These are phyloP conservation scores for Fratercula arctica DNA, from an alignment of 2,797 vertebrate species.

Conservation along the genomic window DNA sequence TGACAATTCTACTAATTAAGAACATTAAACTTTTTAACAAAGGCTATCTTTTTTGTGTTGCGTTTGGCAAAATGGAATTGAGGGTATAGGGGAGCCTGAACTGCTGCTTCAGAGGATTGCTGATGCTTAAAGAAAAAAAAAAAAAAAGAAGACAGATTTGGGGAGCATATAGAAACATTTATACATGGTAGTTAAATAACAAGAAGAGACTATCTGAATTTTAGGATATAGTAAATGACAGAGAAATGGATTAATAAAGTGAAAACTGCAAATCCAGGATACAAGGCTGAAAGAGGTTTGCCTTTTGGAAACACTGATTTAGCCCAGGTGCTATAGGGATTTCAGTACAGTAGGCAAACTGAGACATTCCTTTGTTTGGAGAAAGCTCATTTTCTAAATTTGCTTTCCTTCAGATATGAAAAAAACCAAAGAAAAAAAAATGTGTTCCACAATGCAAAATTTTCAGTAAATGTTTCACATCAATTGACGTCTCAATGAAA, in stretches of 20 bases:
- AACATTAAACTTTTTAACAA: conserved; percentile 82
- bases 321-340: neutral
- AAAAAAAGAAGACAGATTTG: neutral
- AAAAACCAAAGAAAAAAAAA: neutral
- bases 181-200: neutral
- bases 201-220: neutral
- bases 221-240: neutral
- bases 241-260: neutral
- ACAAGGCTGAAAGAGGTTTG: neutral
- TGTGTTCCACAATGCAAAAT: neutral
- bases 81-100: neutral
- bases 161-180: neutral
- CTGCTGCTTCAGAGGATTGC: neutral
- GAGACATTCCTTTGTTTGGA: neutral
- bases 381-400: neutral
- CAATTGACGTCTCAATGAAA: neutral
- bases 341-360: neutral
- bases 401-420: neutral
- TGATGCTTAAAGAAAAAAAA: neutral
- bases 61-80: conserved; percentile 71
- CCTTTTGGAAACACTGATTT: neutral
- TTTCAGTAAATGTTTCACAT: neutral
- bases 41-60: conserved; percentile 73
- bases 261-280: neutral
- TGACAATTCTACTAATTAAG: conserved; percentile 79